These are phyloP conservation scores for Hirtodrosophila trivittata DNA, from an alignment of 2,888 invertebrate genomes.

Conservation along the genomic window DNA sequence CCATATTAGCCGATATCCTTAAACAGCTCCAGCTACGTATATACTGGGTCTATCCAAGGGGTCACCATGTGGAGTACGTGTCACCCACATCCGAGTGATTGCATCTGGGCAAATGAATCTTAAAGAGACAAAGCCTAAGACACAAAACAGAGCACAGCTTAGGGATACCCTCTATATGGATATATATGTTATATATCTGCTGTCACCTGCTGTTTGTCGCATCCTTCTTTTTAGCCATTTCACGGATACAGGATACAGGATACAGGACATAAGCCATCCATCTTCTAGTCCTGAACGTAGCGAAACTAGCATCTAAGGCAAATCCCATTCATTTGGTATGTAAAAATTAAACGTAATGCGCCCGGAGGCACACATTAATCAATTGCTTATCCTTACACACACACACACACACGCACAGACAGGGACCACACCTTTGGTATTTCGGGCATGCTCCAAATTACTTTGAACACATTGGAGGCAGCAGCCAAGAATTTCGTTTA, in stretches of 20 bases:
- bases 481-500: constrained; percentile 74
- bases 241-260: too few species aligned
- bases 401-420: constrained; percentile 11
- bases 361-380: constrained; percentile 74
- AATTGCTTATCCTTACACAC: constrained; percentile 70
- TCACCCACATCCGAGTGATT: constrained; percentile 9
- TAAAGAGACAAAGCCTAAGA: constrained; percentile 31
- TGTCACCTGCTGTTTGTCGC: background rate
- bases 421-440: constrained; percentile 60
- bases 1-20: constrained; percentile 51
- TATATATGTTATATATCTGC: background rate
- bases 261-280: constrained; percentile 2
- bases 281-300: background rate
- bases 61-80: constrained; percentile 57
- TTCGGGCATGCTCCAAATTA: constrained; percentile 79
- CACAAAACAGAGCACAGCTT: background rate
- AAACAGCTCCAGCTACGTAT: constrained; percentile 6
- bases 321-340: constrained; percentile 61
- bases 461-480: constrained; percentile 72
- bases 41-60: constrained; percentile 14
- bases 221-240: background rate
- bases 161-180: background rate
- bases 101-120: constrained; percentile 52
- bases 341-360: constrained; percentile 79
- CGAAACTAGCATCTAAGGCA: constrained; percentile 40